Evolutionary conservation across 2,888 invertebrate species (phyloP).

Genomic region (Antheraea yamamai): DNA sequence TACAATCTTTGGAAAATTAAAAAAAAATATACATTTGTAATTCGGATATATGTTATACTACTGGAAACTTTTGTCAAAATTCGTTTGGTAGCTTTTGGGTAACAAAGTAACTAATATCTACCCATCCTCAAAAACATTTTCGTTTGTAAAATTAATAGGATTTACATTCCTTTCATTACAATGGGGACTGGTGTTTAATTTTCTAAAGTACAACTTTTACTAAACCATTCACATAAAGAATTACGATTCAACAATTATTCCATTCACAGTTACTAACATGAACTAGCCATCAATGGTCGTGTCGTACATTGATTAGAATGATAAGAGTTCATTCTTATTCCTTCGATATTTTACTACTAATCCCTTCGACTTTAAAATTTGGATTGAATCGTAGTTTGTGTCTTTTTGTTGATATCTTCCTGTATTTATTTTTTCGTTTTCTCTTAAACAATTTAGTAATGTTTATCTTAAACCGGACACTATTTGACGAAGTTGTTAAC

Average conservation of each 20-base stretch:
- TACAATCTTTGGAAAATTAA: no score
- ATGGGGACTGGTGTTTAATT: neutral
- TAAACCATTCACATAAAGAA: neutral
- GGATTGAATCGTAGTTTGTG: neutral
- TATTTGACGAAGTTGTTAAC: neutral
- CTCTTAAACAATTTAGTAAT: neutral
- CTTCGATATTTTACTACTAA: neutral
- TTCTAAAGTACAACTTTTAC: neutral
- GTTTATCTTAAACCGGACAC: neutral
- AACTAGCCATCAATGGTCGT: slow-evolving; percentile 12
- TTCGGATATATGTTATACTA: no score
- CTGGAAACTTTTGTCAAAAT: no score
- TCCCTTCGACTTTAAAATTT: neutral
- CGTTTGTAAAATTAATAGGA: no score
- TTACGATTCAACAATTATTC: slow-evolving; percentile 13
- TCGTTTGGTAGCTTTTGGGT: no score
- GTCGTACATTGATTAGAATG: neutral
- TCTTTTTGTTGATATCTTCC: neutral
- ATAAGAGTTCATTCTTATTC: neutral
- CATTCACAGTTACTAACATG: slow-evolving; percentile 12
- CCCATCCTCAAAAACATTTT: no score
- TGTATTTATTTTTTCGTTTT: neutral
- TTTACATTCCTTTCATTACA: neutral
- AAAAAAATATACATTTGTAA: no score
- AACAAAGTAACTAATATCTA: no score